phyloP scores from a whole-genome alignment of 2,113 vertebrate genomes.

The Notothenia rossii region DNA sequence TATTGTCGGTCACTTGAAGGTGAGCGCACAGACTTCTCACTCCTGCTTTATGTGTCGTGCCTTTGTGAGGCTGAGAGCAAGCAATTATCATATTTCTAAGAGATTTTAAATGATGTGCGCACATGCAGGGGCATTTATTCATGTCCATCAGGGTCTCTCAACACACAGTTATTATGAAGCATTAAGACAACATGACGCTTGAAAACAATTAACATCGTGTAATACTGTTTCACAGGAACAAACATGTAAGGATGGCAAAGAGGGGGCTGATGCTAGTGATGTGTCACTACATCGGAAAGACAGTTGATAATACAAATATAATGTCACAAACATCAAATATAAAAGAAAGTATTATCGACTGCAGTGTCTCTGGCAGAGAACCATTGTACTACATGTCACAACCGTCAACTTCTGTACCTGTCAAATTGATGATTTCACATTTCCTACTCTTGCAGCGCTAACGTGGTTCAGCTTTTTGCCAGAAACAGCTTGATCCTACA shows the following conservation, averaged over 20 bases:
- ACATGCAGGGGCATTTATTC: conserved; percentile 5
- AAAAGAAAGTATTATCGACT: not conserved
- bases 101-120: not conserved
- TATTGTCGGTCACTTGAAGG: conserved; percentile 17
- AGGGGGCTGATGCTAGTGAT: not conserved
- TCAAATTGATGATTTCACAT: not conserved
- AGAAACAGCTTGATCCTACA: too few relatives aligned
- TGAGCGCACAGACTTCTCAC: conserved; percentile 17
- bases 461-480: too few relatives aligned
- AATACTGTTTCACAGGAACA: not conserved
- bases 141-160: not conserved
- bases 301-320: not conserved
- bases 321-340: not conserved
- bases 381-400: not conserved
- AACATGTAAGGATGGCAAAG: conserved; percentile 6
- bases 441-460: not conserved
- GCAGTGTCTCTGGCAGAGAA: not conserved
- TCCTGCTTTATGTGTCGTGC: not conserved
- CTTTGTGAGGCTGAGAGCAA: conserved; percentile 6
- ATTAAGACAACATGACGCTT: not conserved
- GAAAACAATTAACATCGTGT: conserved; percentile 26
- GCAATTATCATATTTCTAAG: conserved; percentile 1
- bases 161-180: not conserved
- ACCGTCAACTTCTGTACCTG: not conserved
- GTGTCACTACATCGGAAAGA: not conserved